Conservation (phyloP, 1,140 invertebrate genomes). For the Euura lappo region DNA sequence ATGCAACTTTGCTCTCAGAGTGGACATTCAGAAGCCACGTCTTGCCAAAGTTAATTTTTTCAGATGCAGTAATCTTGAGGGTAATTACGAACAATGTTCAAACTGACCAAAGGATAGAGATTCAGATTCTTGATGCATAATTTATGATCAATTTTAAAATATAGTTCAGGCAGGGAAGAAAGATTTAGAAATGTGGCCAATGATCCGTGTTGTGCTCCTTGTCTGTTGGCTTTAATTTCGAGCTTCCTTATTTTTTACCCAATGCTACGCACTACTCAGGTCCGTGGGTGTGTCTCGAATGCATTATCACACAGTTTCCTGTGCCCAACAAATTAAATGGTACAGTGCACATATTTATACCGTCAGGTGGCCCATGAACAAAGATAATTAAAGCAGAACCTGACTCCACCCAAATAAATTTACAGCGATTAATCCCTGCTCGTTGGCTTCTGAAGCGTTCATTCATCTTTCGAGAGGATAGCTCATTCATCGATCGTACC, state of each 20-base stretch:
- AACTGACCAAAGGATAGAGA: too few species aligned
- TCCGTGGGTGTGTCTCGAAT: background rate
- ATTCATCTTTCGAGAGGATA: background rate
- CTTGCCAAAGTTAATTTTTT: too few species aligned
- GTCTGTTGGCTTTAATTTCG: background rate
- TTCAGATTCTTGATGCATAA: too few species aligned
- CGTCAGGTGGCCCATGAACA: background rate
- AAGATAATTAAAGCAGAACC: background rate
- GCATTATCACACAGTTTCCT: conserved; percentile 3
- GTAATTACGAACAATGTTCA: too few species aligned
- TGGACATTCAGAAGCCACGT: too few species aligned
- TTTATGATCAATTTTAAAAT: background rate
- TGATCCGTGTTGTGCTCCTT: background rate
- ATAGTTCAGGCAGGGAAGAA: background rate
- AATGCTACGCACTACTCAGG: background rate
- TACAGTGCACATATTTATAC: background rate
- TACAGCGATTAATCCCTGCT: background rate
- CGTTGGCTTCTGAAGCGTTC: background rate
- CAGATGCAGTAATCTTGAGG: too few species aligned
- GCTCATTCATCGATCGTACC: too few species aligned
- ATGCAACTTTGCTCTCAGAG: too few species aligned
- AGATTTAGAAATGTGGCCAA: background rate
- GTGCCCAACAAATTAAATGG: background rate
- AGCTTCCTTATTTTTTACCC: background rate
- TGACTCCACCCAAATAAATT: conserved; percentile 8